These are phyloP conservation scores for Malurus splendens DNA, from an alignment of 2,797 vertebrate genomes.

Conservation along the genomic window DNA sequence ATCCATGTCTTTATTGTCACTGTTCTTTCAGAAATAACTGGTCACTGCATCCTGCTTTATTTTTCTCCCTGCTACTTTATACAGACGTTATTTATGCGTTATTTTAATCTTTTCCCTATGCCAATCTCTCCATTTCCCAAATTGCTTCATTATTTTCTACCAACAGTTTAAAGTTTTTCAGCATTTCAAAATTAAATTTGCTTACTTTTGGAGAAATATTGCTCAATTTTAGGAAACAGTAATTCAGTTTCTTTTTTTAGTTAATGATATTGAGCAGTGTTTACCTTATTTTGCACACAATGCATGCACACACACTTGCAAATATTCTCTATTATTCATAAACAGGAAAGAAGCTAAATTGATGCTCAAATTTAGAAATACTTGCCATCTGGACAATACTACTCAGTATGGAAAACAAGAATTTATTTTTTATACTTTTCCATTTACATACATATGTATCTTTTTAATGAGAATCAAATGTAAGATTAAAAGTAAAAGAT, in stretches of 20 bases:
- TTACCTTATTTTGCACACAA: not conserved
- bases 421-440: not conserved
- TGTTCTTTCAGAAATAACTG: constrained; percentile 27
- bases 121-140: not conserved
- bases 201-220: not conserved
- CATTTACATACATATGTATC: not conserved
- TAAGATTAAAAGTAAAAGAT: not conserved
- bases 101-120: not conserved
- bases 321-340: not conserved
- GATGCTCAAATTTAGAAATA: not conserved
- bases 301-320: not conserved
- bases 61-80: not conserved
- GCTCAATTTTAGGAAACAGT: not conserved
- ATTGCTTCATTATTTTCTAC: not conserved
- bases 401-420: not conserved
- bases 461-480: not conserved
- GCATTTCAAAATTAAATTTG: constrained; percentile 8
- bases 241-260: not conserved
- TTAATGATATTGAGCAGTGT: not conserved
- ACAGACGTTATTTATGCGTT: not conserved
- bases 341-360: not conserved
- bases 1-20: not conserved
- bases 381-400: not conserved
- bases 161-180: not conserved
- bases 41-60: not conserved